Evolutionary conservation across 1,140 invertebrate species (phyloP).

Genomic region (Drosophila bocki): DNA sequence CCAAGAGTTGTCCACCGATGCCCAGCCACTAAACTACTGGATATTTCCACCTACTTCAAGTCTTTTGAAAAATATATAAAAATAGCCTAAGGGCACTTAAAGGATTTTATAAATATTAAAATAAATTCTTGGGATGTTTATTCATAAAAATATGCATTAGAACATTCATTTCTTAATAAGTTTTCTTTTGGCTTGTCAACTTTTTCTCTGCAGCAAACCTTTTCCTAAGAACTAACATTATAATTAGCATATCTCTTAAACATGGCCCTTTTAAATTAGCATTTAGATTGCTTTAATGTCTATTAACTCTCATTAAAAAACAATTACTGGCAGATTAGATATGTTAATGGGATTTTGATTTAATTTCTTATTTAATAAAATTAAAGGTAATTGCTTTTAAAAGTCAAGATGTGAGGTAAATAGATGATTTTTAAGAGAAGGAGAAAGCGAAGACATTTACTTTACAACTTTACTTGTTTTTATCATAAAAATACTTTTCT

Average conservation of each 20-base stretch:
- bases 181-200: neutral
- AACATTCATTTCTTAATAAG: no score
- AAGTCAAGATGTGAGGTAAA: neutral
- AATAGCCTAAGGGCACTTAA: neutral
- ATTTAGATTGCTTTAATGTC: constrained; percentile 24
- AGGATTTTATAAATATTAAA: neutral
- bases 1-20: constrained; percentile 5
- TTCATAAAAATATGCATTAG: no score
- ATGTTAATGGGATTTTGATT: neutral
- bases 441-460: no score
- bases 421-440: no score
- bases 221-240: neutral
- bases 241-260: constrained; percentile 9
- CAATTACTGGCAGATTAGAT: constrained; percentile 9
- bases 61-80: neutral
- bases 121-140: no score
- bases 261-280: neutral
- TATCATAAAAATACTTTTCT: no score
- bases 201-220: neutral
- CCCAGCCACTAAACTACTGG: constrained; percentile 3
- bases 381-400: neutral
- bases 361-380: neutral
- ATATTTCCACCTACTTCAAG: constrained; percentile 1
- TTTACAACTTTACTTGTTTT: no score
- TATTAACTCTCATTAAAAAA: constrained; percentile 6